Evolutionary conservation across 2,797 vertebrate genomes (phyloP), one percentile per base, ranked within the genome.

Genomic region (Avahi laniger): DNA sequence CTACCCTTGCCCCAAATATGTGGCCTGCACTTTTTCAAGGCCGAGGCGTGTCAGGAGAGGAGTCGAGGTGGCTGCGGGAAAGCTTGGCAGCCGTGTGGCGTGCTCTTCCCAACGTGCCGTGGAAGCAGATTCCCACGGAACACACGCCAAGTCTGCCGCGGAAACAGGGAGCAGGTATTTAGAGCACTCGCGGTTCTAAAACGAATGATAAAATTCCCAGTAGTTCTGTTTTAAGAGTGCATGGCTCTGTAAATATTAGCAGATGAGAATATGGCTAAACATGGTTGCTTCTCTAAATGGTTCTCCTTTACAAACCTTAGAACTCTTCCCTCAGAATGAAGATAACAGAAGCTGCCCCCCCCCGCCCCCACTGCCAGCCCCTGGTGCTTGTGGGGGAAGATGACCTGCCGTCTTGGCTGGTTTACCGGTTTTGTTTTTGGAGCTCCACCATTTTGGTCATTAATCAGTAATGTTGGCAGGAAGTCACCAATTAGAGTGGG

Each of bases 391-490:
- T 13, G 22, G 38, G 10, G n/a, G 4, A 30, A 41, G 50, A 2
- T 1, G n/a, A n/a, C 38, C 4, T 3, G 38, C 6, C 3, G 26
- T 4, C 13, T 82, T 48, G 24, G 43, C 67, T 35, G 5, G 24
- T 5, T 83, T 15, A 8, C 15, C 18, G 1, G 8, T 46, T 84
- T 28, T 73, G n/a, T 33, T 5, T 11, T 1, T 22, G 33, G 65
- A n/a, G 43, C 0, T n/a, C 3, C 7, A 13, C 28, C 24, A 11
- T 18, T 10, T 63, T 0, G 3, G n/a, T 63, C 46, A 35, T 67
- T 43, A 10, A n/a, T 69, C 26, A n/a, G 15, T 46, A 57, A 41
- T 22, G 2, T 41, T 12, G 57, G 46, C 65, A 30, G 33, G 59
- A 78, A 70, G 61, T 43, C n/a, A 26, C 73, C 41, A 20, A 1